Evolutionary conservation across 1,140 invertebrate genomes (phyloP).

Genomic region (Mercenaria mercenaria): DNA sequence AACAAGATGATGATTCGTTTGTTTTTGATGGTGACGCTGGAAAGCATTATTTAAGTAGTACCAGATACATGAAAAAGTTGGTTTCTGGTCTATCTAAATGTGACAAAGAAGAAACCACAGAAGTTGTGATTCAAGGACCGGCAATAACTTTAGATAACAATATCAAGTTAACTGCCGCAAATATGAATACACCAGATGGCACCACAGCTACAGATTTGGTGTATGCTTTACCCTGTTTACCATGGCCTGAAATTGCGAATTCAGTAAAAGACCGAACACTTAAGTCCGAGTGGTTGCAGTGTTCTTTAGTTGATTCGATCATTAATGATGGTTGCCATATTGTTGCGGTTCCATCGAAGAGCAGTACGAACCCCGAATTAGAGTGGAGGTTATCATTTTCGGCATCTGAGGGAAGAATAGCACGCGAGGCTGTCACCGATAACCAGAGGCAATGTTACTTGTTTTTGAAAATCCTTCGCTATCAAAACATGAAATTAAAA

Average conservation of each 20-base stretch:
- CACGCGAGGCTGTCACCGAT: conserved; percentile 58
- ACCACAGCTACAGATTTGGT: conserved; percentile 34
- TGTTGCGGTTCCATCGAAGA: conserved; percentile 61
- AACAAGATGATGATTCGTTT: background rate
- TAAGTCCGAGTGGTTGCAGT: conserved; percentile 35
- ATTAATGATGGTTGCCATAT: conserved; percentile 56
- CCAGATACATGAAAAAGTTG: background rate
- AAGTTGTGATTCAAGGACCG: conserved; percentile 45
- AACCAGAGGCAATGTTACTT: conserved; percentile 64
- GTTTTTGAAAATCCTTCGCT: conserved; percentile 60
- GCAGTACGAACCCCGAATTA: conserved; percentile 33
- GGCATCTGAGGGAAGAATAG: conserved; percentile 50
- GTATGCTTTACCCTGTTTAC: conserved; percentile 32
- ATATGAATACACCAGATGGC: background rate
- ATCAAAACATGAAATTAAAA: conserved; percentile 24
- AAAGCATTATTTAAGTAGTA: conserved; percentile 14
- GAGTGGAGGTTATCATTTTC: conserved; percentile 70
- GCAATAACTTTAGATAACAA: conserved; percentile 44
- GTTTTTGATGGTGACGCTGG: conserved; percentile 1
- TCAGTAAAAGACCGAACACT: conserved; percentile 31
- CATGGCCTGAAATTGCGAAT: conserved; percentile 53
- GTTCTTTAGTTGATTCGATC: conserved; percentile 21
- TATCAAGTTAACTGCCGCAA: conserved; percentile 7
- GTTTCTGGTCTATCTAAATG: background rate
- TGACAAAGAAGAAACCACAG: background rate